These are phyloP conservation scores for Enteromius argenteus DNA, from an alignment of 2,797 vertebrate species.

Conservation along the genomic window DNA sequence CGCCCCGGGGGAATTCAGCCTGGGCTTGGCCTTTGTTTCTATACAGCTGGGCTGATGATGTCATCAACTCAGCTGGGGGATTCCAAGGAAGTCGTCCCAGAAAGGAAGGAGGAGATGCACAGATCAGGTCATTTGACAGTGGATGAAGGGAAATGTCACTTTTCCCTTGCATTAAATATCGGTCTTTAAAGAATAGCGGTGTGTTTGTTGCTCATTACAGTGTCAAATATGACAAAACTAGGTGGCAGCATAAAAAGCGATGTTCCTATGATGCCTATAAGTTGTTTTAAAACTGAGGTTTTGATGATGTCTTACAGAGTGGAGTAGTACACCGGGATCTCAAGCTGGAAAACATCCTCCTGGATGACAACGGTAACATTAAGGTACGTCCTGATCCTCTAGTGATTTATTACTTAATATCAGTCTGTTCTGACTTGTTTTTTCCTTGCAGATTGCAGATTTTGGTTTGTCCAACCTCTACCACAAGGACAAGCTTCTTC, in stretches of 20 bases:
- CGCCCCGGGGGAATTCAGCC: slow-evolving; percentile 38
- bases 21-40: slow-evolving; percentile 47
- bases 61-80: slow-evolving; percentile 58
- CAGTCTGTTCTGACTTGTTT: not conserved
- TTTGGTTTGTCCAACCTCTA: slow-evolving; percentile 98
- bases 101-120: slow-evolving; percentile 3
- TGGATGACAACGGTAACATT: slow-evolving; percentile 99
- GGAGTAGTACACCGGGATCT: slow-evolving; percentile 98
- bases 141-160: slow-evolving; percentile 19
- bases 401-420: slow-evolving; percentile 11
- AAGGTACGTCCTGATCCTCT: slow-evolving; percentile 82
- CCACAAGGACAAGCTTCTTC: slow-evolving; percentile 96
- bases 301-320: slow-evolving; percentile 82
- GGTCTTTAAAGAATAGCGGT: not conserved
- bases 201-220: not conserved
- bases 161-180: not conserved
- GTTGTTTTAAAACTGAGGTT: not conserved
- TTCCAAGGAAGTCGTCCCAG: slow-evolving; percentile 41
- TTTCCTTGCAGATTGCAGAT: slow-evolving; percentile 89
- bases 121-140: slow-evolving; percentile 23
- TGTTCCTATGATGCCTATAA: not conserved
- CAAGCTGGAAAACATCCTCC: slow-evolving; percentile 99
- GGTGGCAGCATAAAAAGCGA: not conserved
- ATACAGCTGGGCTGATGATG: slow-evolving; percentile 62
- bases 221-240: not conserved